Conservation (phyloP, 1,140 invertebrate genomes). For the Macrostomum lignano region DNA sequence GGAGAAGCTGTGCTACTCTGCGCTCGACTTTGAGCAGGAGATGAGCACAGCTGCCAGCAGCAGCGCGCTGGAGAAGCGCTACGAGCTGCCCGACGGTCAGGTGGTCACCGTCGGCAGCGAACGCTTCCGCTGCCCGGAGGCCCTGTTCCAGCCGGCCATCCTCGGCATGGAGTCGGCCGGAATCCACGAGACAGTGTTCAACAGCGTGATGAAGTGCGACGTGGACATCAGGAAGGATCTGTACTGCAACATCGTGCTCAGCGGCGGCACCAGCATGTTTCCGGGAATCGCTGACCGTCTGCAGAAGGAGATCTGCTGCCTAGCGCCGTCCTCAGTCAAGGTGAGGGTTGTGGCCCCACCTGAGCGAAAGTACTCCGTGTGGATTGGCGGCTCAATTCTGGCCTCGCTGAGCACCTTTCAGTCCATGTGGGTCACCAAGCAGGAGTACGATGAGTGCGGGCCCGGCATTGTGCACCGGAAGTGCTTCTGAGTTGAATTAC, state of each 20-base stretch:
- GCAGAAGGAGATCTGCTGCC: constrained; percentile 44
- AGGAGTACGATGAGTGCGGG: constrained; percentile 65
- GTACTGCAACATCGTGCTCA: constrained; percentile 67
- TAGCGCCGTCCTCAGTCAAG: constrained; percentile 44
- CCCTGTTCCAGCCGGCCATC: constrained; percentile 77
- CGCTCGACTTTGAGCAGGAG: constrained; percentile 6
- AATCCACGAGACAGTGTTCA: constrained; percentile 43
- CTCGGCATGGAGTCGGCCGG: constrained; percentile 33
- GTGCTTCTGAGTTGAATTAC: constrained; percentile 82
- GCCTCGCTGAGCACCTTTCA: constrained; percentile 28
- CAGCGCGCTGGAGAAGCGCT: constrained; percentile 19
- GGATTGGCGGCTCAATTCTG: constrained; percentile 11
- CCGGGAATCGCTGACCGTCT: constrained; percentile 53
- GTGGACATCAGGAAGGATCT: constrained; percentile 63
- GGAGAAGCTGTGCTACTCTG: constrained; percentile 6
- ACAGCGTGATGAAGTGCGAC: constrained; percentile 41
- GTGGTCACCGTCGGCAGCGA: constrained; percentile 89
- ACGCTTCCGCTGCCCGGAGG: constrained; percentile 82
- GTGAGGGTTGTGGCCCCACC: constrained; percentile 58
- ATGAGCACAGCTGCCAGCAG: background rate
- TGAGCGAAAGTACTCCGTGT: constrained; percentile 49
- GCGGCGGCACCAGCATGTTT: constrained; percentile 85
- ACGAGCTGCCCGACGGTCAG: constrained; percentile 72
- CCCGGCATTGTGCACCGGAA: constrained; percentile 71
- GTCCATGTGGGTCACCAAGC: constrained; percentile 49